Base-by-base conservation (phyloP, 2,113 vertebrate species). In the Lonchura striata region DNA sequence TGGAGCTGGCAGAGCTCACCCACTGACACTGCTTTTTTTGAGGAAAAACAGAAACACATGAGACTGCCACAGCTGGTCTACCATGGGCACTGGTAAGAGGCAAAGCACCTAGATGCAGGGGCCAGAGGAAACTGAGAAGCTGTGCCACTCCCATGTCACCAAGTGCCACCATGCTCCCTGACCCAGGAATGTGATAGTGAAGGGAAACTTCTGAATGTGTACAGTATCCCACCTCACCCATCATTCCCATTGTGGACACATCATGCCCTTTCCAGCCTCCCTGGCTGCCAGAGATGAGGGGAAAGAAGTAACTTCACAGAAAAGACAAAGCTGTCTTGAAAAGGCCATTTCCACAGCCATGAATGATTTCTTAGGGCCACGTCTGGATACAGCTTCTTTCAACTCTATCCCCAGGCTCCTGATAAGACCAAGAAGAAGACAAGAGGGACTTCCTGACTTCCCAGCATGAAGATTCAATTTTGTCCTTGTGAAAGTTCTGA, bases 141-240 rank as follows among this genome's bases (percentile, higher is more conserved):
- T 63, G 23, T 17, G 16, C 8, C 47, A 33, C 52, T 71, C 39
- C 57, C 61, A 24, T 11, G 37, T 39, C 42, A 42, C 31, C 4
- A 0, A n/a, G 2, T 2, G 60, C 42, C 76, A 86, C n/a, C 59
- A 18, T 37, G 44, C 9, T 50, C 17, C 11, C 25, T 25, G 9
- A 66, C 25, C 31, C 21, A 59, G 31, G 17, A 86, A 68, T 5
- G 1, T 2, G 20, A 66, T 3, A 13, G 66, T 86, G 54, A 82
- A 86, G 10, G 11, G 28, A 85, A 69, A 69, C 24, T 39, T 23
- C 50, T 39, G 37, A 56, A 65, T 1, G 0, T 2, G 23, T 24
- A 57, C 33, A 5, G 1, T 22, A 76, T 3, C 28, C 20, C 28
- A 50, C 19, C 30, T 28, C 0, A 0, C 31, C n/a, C 12, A 9